A percentile compares a stretch with the other conserved stretches of the same genome.
Evolutionary conservation across 2,888 invertebrate species (phyloP).

Genomic region (Agrilus biguttatus): DNA sequence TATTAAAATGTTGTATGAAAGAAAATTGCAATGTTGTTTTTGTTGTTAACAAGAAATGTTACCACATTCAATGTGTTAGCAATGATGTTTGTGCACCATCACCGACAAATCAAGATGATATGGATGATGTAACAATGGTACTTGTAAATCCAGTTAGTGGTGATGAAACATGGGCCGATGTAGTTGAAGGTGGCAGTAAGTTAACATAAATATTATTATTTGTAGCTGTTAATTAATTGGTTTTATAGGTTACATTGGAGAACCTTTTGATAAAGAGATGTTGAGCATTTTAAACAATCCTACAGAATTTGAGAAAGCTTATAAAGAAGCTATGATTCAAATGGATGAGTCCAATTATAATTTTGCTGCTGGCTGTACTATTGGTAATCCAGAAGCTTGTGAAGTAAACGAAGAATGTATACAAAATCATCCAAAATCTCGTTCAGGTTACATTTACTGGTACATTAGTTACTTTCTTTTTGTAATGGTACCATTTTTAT

Average conservation of each 20-base stretch:
- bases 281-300: constrained; percentile 6
- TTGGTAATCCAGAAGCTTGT: constrained; percentile 43
- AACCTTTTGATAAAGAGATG: constrained; percentile 4
- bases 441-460: constrained; percentile 24
- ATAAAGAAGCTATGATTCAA: constrained; percentile 6
- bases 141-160: constrained; percentile 55
- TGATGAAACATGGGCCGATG: constrained; percentile 37
- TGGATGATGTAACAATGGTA: constrained; percentile 58
- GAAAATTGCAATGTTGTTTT: constrained; percentile 65
- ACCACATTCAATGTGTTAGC: constrained; percentile 56
- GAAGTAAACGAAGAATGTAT: constrained; percentile 57
- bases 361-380: constrained; percentile 37
- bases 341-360: constrained; percentile 16
- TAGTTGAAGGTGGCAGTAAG: constrained; percentile 16
- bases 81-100: constrained; percentile 60
- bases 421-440: constrained; percentile 35
- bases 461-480: constrained; percentile 7
- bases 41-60: constrained; percentile 61
- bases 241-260: constrained; percentile 1
- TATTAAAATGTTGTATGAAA: constrained; percentile 50
- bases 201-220: background rate
- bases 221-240: too few species aligned
- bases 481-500: constrained; percentile 4
- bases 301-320: constrained; percentile 2
- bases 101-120: constrained; percentile 39